Evolutionary conservation across 2,797 vertebrate genomes (phyloP).

Genomic region (Acrossocheilus wenchowensis): DNA sequence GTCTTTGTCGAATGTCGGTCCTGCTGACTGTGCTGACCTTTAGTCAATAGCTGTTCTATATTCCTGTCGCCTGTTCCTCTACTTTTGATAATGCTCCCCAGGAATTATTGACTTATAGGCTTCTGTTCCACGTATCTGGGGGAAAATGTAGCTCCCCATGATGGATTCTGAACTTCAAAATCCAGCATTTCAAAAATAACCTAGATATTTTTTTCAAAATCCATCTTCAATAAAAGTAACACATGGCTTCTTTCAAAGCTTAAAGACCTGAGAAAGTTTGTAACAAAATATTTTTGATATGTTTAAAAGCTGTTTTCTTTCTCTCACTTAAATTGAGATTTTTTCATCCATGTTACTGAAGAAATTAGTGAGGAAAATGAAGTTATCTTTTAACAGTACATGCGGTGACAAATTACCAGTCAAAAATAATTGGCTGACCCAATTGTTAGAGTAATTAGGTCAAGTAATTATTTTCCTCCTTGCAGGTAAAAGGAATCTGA

Average conservation of each 20-base stretch:
- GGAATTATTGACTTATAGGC: slow-evolving; percentile 31
- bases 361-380: not conserved
- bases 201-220: not conserved
- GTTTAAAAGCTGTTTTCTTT: not conserved
- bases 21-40: slow-evolving; percentile 32
- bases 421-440: slow-evolving; percentile 1
- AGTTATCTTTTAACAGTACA: not conserved
- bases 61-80: slow-evolving; percentile 15
- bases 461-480: not conserved
- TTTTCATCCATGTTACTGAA: not conserved
- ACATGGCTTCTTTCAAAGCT: not conserved
- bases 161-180: slow-evolving; percentile 27
- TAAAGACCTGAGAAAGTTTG: not conserved
- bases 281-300: not conserved
- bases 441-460: slow-evolving; percentile 20
- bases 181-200: slow-evolving; percentile 20
- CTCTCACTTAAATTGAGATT: not conserved
- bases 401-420: slow-evolving; percentile 12
- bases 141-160: slow-evolving; percentile 11
- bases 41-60: slow-evolving; percentile 29
- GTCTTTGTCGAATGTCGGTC: not conserved
- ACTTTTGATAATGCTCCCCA: slow-evolving; percentile 27
- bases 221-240: slow-evolving; percentile 16
- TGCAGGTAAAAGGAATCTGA: not conserved
- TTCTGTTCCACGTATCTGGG: slow-evolving; percentile 7